Percentiles rank a stretch among this genome's conserved stretches.
phyloP scores from a whole-genome alignment of 2,113 vertebrate genomes.

The Pelodiscus sinensis region DNA sequence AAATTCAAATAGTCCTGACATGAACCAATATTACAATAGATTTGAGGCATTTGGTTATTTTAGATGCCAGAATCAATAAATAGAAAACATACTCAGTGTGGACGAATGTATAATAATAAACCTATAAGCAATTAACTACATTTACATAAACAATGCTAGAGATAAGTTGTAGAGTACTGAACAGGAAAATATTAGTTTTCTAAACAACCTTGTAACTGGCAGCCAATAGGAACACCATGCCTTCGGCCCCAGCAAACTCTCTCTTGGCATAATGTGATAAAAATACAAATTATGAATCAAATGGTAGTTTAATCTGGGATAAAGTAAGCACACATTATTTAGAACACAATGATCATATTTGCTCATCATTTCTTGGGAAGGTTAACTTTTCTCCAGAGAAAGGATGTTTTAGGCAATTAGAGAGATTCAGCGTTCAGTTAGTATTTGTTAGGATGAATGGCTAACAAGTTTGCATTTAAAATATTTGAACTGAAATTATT shows the following conservation, averaged over 20 bases:
- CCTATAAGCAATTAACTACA: background rate
- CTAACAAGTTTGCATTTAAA: background rate
- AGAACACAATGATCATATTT: background rate
- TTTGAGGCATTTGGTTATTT: background rate
- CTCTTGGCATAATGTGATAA: fast-evolving
- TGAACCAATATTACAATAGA: background rate
- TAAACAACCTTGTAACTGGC: background rate
- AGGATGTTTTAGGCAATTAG: background rate
- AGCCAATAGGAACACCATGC: background rate
- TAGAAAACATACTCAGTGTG: background rate
- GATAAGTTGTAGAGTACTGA: background rate
- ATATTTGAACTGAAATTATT: fast-evolving
- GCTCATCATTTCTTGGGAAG: background rate
- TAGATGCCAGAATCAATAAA: background rate
- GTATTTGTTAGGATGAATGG: fast-evolving
- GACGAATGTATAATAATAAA: background rate
- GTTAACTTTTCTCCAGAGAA: background rate
- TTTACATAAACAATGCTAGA: background rate
- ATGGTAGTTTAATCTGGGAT: background rate
- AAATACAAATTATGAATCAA: background rate
- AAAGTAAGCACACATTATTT: background rate
- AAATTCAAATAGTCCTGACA: background rate
- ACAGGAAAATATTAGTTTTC: background rate
- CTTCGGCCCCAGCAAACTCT: background rate
- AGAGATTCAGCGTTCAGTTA: background rate